Evolutionary conservation across 2,113 vertebrate genomes (phyloP).

Genomic region (Mohoua ochrocephala): DNA sequence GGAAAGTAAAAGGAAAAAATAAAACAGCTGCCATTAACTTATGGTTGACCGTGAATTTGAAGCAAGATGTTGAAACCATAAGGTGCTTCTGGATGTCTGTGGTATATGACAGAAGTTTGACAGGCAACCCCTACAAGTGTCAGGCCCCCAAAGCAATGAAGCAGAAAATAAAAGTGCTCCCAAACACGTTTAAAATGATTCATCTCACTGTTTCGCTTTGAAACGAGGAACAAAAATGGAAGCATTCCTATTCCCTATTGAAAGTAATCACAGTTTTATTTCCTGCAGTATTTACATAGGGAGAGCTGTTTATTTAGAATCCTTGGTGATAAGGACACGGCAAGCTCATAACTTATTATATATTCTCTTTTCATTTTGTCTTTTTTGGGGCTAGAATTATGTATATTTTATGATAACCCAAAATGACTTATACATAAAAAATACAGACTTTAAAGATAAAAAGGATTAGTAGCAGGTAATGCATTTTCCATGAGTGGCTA

Average conservation of each 20-base stretch:
- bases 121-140: neutral
- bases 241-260: constrained; percentile 72
- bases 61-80: neutral
- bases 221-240: constrained; percentile 64
- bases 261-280: constrained; percentile 80
- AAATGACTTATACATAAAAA: constrained; percentile 87
- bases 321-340: constrained; percentile 74
- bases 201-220: constrained; percentile 66
- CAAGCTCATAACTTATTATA: constrained; percentile 76
- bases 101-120: neutral
- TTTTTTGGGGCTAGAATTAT: constrained; percentile 76
- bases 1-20: neutral
- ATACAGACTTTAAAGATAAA: constrained; percentile 88
- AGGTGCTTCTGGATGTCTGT: neutral
- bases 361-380: constrained; percentile 81
- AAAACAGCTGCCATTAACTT: neutral
- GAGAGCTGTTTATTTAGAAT: constrained; percentile 81
- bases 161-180: constrained; percentile 47
- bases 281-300: constrained; percentile 80
- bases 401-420: constrained; percentile 87
- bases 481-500: constrained; percentile 88
- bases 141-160: neutral
- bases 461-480: constrained; percentile 88
- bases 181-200: constrained; percentile 52
- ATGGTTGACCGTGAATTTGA: neutral